Evolutionary conservation across 2,888 invertebrate species (phyloP), one percentile per base, ranked within the genome.

Genomic region (Habroteleia sp.): DNA sequence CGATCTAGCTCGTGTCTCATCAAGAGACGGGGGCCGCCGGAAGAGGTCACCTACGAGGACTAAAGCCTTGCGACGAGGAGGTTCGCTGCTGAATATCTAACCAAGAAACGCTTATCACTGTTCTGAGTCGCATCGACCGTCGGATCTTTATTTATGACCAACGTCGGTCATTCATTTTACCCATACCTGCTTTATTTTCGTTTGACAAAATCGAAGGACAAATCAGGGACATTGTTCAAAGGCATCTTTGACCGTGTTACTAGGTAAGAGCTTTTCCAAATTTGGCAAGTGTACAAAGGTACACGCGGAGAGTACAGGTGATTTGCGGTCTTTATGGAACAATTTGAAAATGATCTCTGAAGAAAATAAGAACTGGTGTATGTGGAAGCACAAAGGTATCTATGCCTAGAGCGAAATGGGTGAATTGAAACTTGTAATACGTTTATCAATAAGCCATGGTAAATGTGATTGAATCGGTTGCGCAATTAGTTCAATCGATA

Each of bases 91-190:
- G 58, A 52, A 62, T 62, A 62, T 62, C 69, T 10, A 48, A 35
- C 44, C 29, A 82, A 83, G 82, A 81, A 83, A 84, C 82, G 86
- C 86, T 87, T 86, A 87, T 87, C 86, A 85, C 84, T 77, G 84
- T 73, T 77, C 82, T 83, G 85, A 85, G 85, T 83, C 83, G 81
- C 82, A 80, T 81, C 86, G 84, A 84, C 85, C 87, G 85, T 84
- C 87, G 86, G 85, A 88, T 88, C 86, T 84, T 87, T 85, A 88
- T 88, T 88, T 88, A 88, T 85, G 84, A 77, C 73, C 81, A 77
- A 79, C 79, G 83, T 82, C 84, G 83, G 81, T 76, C 81, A 82
- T 79, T 82, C 80, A 84, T 82, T 84, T 83, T 80, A 81, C 71
- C 74, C 74, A 62, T 78, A 78, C 77, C 80, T 79, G 79, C 81